These are phyloP conservation scores for Glomeris marginata DNA, from an alignment of 2,888 invertebrate genomes.

Conservation along the genomic window DNA sequence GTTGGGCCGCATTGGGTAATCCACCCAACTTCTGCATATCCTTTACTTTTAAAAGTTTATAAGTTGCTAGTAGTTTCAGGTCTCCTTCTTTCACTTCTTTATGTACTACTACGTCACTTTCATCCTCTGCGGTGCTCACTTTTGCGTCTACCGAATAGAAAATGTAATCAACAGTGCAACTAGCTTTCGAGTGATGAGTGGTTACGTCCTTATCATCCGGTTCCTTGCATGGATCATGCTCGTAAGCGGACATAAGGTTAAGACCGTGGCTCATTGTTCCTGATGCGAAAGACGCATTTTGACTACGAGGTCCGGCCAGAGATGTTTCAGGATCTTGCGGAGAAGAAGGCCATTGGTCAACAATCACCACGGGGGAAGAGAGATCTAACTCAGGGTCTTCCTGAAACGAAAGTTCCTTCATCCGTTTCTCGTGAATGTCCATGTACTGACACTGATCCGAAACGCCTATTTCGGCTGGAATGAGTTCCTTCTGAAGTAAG, in stretches of 20 bases:
- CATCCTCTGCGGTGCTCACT: not conserved
- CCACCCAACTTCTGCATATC: slow-evolving; percentile 41
- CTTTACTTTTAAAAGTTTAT: slow-evolving; percentile 46
- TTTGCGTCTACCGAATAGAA: slow-evolving; percentile 41
- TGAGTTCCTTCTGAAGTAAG: slow-evolving; percentile 19
- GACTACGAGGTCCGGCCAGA: no score
- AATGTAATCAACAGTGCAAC: slow-evolving; percentile 81
- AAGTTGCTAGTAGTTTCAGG: slow-evolving; percentile 44
- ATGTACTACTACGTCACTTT: slow-evolving; percentile 1
- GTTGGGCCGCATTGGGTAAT: slow-evolving; percentile 57
- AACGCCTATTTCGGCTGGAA: slow-evolving; percentile 31
- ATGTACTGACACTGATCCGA: slow-evolving; percentile 34
- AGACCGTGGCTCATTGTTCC: slow-evolving; percentile 50
- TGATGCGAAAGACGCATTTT: slow-evolving; percentile 36
- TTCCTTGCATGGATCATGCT: slow-evolving; percentile 32
- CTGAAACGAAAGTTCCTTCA: slow-evolving; percentile 17
- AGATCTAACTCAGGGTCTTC: not conserved
- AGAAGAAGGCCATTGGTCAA: no score
- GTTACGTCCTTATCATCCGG: slow-evolving; percentile 45
- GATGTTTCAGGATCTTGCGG: no score
- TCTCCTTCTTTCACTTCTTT: slow-evolving; percentile 29
- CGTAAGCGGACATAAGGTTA: slow-evolving; percentile 51
- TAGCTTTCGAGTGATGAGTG: slow-evolving; percentile 51
- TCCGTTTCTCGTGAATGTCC: slow-evolving; percentile 1
- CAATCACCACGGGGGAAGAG: not conserved